Evolutionary conservation across 2,113 vertebrate genomes (phyloP).

Genomic region (Ciconia stormi): DNA sequence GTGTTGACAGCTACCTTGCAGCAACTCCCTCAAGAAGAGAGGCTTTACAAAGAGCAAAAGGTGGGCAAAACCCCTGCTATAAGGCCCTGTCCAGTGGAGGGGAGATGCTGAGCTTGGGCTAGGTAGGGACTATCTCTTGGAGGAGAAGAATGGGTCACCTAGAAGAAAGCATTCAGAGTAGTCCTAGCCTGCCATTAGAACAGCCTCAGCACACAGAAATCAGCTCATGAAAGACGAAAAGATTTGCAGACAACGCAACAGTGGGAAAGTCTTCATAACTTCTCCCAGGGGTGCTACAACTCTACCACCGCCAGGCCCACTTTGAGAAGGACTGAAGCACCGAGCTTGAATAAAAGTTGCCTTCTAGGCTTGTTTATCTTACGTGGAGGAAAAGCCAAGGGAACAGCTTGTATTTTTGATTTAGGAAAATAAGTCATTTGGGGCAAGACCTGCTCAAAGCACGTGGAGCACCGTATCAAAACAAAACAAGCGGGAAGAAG

Average conservation of each 20-base stretch:
- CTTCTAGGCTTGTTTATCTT: neutral
- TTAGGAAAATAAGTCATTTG: neutral
- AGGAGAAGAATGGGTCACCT: neutral
- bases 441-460: neutral
- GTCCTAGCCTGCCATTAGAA: accelerated
- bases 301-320: neutral
- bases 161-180: neutral
- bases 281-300: neutral
- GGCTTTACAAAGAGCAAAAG: neutral
- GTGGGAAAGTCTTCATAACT: neutral
- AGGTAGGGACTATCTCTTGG: neutral
- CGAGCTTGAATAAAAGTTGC: neutral
- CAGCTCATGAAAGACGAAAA: neutral
- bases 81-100: neutral
- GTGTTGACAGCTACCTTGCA: neutral
- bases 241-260: neutral
- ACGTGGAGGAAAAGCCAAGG: neutral
- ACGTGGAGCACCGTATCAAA: neutral
- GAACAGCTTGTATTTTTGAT: neutral
- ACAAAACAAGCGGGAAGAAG: neutral
- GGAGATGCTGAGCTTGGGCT: neutral
- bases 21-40: neutral
- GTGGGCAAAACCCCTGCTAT: neutral
- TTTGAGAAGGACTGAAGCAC: neutral
- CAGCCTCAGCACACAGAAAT: neutral